Conservation (phyloP, 2,888 invertebrate genomes). For the Acronicta psi region DNA sequence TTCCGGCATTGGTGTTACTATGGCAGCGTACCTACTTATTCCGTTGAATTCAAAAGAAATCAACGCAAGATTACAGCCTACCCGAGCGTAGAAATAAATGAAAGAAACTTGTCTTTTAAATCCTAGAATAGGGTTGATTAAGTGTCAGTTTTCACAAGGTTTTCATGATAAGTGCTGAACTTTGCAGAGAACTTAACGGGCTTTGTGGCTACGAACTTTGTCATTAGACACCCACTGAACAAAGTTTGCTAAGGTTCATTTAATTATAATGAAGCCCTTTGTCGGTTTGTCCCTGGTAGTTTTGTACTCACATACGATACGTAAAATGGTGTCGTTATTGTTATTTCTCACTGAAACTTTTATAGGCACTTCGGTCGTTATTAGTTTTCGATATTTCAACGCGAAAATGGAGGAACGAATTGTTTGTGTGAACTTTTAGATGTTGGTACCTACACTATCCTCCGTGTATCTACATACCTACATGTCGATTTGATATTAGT, state of each 20-base stretch:
- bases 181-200: constrained; percentile 46
- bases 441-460: too few species aligned
- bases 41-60: constrained; percentile 23
- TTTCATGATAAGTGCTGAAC: constrained; percentile 56
- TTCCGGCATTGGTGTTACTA: background rate
- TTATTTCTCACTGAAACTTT: constrained; percentile 19
- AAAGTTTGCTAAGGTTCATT: constrained; percentile 68
- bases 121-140: constrained; percentile 14
- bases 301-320: constrained; percentile 6
- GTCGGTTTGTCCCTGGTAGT: constrained; percentile 36
- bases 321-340: constrained; percentile 15
- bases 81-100: constrained; percentile 6
- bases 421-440: background rate
- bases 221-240: constrained; percentile 66
- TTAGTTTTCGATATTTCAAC: constrained; percentile 24
- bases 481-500: too few species aligned
- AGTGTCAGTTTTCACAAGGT: constrained; percentile 44
- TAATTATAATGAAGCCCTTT: constrained; percentile 70
- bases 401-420: constrained; percentile 11
- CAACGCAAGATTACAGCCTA: constrained; percentile 11
- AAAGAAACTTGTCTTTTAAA: constrained; percentile 9
- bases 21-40: constrained; percentile 7
- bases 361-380: background rate
- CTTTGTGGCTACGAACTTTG: constrained; percentile 63
- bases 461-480: too few species aligned